Evolutionary conservation across 2,113 vertebrate genomes (phyloP).

Genomic region (Cnemophilus loriae): DNA sequence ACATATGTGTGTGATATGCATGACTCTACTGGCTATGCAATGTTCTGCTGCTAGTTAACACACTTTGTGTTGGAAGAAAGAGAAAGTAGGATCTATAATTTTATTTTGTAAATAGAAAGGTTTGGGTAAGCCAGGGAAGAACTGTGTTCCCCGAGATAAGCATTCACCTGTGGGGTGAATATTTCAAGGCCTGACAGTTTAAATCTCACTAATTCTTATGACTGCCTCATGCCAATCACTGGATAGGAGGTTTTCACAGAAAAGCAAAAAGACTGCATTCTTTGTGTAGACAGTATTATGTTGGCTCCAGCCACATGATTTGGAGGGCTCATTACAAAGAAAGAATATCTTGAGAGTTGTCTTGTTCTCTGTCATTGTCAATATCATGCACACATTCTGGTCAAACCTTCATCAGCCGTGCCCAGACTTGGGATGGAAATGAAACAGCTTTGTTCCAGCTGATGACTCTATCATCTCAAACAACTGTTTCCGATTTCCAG

Average conservation of each 20-base stretch:
- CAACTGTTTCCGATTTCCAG: not conserved
- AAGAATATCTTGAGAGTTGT: not conserved
- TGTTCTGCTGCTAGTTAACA: not conserved
- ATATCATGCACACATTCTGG: not conserved
- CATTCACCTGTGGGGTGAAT: not conserved
- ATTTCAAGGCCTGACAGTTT: not conserved
- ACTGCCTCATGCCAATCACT: not conserved
- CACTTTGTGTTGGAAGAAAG: not conserved
- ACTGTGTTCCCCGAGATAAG: not conserved
- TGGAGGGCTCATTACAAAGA: not conserved
- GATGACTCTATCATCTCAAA: not conserved
- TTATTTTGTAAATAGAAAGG: not conserved
- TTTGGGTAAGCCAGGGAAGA: not conserved
- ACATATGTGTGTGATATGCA: not conserved
- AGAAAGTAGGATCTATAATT: not conserved
- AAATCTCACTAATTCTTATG: not conserved
- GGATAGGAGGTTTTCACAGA: not conserved
- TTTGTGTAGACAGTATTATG: not conserved
- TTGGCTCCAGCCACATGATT: not conserved
- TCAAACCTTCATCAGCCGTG: not conserved
- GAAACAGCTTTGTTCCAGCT: not conserved
- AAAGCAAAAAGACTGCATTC: not conserved
- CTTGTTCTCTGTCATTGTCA: not conserved
- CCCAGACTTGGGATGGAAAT: not conserved
- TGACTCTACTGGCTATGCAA: not conserved